phyloP scores from a whole-genome alignment of 2,888 invertebrate species.

The Spodoptera picta region DNA sequence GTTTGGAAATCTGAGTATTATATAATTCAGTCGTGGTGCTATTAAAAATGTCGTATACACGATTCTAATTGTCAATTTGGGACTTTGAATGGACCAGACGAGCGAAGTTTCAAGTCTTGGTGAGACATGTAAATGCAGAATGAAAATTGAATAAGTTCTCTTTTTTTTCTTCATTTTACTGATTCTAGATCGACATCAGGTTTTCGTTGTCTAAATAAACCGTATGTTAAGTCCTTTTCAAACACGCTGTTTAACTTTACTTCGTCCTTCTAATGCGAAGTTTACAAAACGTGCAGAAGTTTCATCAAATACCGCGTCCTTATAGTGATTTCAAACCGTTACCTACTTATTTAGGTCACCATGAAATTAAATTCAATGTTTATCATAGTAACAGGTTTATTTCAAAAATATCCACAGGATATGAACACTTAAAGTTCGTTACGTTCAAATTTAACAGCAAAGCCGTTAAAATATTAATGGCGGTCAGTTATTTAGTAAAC shows the following conservation, averaged over 20 bases:
- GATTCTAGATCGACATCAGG: no score
- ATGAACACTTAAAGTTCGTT: constrained; percentile 60
- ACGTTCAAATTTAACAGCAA: constrained; percentile 61
- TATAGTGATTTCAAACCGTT: not conserved
- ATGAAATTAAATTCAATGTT: constrained; percentile 17
- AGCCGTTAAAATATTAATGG: constrained; percentile 68
- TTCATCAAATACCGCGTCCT: not conserved
- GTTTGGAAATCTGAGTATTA: constrained; percentile 55
- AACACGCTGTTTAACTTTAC: no score
- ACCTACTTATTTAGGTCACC: constrained; percentile 35
- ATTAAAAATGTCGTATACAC: constrained; percentile 41
- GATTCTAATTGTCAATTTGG: constrained; percentile 17
- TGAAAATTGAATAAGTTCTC: no score
- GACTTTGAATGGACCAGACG: constrained; percentile 1
- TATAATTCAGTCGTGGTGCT: constrained; percentile 39
- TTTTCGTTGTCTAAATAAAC: no score
- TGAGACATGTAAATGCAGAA: not conserved
- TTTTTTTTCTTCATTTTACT: no score
- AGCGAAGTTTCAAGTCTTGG: not conserved
- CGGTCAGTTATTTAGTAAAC: constrained; percentile 72
- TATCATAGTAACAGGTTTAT: constrained; percentile 30
- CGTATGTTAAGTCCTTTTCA: no score
- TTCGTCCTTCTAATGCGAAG: no score
- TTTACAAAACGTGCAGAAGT: not conserved
- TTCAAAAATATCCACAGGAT: constrained; percentile 66